A percentile compares a stretch with the other conserved stretches of the same genome.
phyloP scores from a whole-genome alignment of 2,113 vertebrate genomes.

The Trematocara macrostoma region DNA sequence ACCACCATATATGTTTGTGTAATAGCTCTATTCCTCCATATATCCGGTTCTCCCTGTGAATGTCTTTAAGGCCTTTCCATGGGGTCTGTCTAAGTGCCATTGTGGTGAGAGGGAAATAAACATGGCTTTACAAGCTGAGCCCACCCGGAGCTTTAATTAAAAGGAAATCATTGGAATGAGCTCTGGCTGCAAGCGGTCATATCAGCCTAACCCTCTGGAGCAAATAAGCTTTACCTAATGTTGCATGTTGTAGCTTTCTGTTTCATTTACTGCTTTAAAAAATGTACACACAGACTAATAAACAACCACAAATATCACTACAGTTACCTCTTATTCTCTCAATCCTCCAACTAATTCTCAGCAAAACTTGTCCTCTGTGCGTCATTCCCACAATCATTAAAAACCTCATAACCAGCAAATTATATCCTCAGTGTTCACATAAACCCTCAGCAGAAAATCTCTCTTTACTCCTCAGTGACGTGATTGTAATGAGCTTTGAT shows the following conservation, averaged over 20 bases:
- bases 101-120: slow-evolving; percentile 49
- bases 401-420: slow-evolving; percentile 36
- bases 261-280: neutral
- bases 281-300: neutral
- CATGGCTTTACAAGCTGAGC: slow-evolving; percentile 40
- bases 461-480: neutral
- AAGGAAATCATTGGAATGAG: slow-evolving; percentile 40
- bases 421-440: slow-evolving; percentile 1
- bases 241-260: neutral
- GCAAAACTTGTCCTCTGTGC: neutral
- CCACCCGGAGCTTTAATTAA: slow-evolving; percentile 61
- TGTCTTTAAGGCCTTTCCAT: slow-evolving; percentile 32
- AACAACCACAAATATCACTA: neutral
- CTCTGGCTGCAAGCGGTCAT: neutral
- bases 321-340: neutral
- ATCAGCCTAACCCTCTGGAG: neutral
- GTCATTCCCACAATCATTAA: slow-evolving; percentile 1
- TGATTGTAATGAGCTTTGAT: slow-evolving; percentile 25
- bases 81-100: slow-evolving; percentile 35
- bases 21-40: slow-evolving; percentile 18
- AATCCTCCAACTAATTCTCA: neutral
- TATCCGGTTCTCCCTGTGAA: slow-evolving; percentile 9
- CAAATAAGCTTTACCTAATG: neutral
- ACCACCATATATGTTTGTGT: slow-evolving; percentile 27
- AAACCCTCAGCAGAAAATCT: neutral